phyloP scores from a whole-genome alignment of 2,888 invertebrate genomes.

The Archips xylosteana region DNA sequence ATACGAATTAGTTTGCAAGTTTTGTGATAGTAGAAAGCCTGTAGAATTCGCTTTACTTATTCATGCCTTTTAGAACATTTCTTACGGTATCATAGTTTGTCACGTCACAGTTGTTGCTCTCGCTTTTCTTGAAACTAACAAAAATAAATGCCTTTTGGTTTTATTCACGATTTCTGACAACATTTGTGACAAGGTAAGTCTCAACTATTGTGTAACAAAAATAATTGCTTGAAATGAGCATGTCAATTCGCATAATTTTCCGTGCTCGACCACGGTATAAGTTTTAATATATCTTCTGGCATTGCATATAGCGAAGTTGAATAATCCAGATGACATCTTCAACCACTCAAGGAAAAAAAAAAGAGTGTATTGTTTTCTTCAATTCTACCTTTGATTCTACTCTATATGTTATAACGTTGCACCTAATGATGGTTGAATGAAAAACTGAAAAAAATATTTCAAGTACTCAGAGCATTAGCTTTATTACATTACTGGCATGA shows the following conservation, averaged over 20 bases:
- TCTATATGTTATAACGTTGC: too few relatives aligned
- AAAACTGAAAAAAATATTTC: too few relatives aligned
- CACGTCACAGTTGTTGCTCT: slow-evolving; percentile 21
- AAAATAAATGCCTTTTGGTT: neutral
- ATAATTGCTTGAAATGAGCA: neutral
- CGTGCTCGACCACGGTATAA: neutral
- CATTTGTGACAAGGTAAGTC: neutral
- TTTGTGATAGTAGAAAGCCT: slow-evolving; percentile 33
- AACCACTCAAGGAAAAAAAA: too few relatives aligned
- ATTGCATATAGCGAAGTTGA: neutral
- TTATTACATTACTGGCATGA: too few relatives aligned
- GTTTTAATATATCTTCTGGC: neutral
- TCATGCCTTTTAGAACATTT: slow-evolving; percentile 36
- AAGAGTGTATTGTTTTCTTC: too few relatives aligned
- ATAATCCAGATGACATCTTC: too few relatives aligned
- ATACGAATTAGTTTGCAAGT: slow-evolving; percentile 12
- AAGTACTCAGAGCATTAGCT: too few relatives aligned
- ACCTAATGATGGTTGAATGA: too few relatives aligned
- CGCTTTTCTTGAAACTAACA: neutral
- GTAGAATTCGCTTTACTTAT: slow-evolving; percentile 34
- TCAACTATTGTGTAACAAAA: neutral
- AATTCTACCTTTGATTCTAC: too few relatives aligned
- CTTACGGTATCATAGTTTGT: slow-evolving; percentile 29
- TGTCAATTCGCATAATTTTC: neutral
- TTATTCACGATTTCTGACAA: neutral